These are phyloP conservation scores for Eutrigla gurnardus DNA, from an alignment of 2,797 vertebrate genomes.

Conservation along the genomic window DNA sequence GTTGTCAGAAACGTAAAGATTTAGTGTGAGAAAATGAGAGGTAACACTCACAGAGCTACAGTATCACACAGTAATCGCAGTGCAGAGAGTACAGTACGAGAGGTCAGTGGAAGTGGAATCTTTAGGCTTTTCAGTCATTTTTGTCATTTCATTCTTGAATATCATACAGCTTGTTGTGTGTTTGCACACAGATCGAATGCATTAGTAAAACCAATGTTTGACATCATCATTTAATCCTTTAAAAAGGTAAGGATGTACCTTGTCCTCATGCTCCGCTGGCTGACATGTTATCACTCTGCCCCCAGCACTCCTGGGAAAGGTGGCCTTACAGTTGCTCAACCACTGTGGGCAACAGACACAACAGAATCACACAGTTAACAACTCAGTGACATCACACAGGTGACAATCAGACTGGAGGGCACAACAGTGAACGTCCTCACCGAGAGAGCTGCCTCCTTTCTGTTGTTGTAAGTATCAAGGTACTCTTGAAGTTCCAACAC, in stretches of 20 bases:
- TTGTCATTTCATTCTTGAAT: slow-evolving; percentile 1
- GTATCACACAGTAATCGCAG: slow-evolving; percentile 78
- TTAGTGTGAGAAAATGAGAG: slow-evolving; percentile 65
- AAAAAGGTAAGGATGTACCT: slow-evolving; percentile 83
- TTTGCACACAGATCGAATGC: not conserved
- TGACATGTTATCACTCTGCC: slow-evolving; percentile 90
- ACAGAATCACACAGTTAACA: slow-evolving; percentile 1
- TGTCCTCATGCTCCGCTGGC: slow-evolving; percentile 91
- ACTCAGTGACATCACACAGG: not conserved
- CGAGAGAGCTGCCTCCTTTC: slow-evolving; percentile 92
- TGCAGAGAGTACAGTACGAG: slow-evolving; percentile 76
- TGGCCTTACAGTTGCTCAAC: slow-evolving; percentile 94
- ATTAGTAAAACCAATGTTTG: slow-evolving; percentile 21
- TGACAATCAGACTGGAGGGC: not conserved
- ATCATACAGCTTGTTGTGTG: not conserved
- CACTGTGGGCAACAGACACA: slow-evolving; percentile 82
- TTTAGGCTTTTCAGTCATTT: slow-evolving; percentile 35
- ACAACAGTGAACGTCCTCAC: slow-evolving; percentile 77
- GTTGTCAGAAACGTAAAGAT: slow-evolving; percentile 52
- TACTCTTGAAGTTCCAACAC: slow-evolving; percentile 98
- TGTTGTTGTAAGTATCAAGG: slow-evolving; percentile 97
- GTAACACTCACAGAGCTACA: slow-evolving; percentile 86
- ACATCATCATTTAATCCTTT: not conserved
- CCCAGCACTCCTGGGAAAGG: slow-evolving; percentile 88
- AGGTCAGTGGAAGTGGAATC: slow-evolving; percentile 72